These are phyloP conservation scores for Patiria miniata DNA, from an alignment of 35 echinoderm and acorn worm genomes.

Conservation along the genomic window DNA sequence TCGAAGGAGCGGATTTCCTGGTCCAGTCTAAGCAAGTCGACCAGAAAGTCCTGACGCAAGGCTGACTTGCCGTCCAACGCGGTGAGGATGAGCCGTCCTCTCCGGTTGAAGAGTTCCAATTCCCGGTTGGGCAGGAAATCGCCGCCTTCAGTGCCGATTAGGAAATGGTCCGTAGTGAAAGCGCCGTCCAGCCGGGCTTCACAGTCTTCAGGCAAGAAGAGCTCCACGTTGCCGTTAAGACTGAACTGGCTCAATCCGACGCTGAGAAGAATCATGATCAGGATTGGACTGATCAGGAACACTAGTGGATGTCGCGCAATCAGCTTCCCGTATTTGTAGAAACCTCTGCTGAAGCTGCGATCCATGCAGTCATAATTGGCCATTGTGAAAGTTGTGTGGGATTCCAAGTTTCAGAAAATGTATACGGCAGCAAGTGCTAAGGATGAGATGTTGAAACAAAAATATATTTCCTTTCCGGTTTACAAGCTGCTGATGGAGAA, in stretches of 20 bases:
- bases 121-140: slow-evolving; percentile 87
- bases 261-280: slow-evolving; percentile 49
- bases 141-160: slow-evolving; percentile 54
- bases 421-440: too few species aligned
- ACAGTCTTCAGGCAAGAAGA: slow-evolving; percentile 78
- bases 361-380: slow-evolving; percentile 82
- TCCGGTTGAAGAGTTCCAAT: slow-evolving; percentile 63
- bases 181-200: slow-evolving; percentile 46
- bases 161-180: slow-evolving; percentile 47
- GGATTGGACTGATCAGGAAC: slow-evolving; percentile 69
- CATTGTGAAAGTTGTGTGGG: slow-evolving; percentile 29
- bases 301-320: slow-evolving; percentile 64
- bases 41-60: slow-evolving; percentile 27
- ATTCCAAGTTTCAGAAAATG: not conserved
- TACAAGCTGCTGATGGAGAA: too few species aligned
- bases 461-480: too few species aligned
- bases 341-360: slow-evolving; percentile 65
- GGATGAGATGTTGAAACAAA: too few species aligned
- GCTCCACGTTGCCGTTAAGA: slow-evolving; percentile 50
- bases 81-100: slow-evolving; percentile 69
- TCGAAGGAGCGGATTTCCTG: slow-evolving; percentile 1
- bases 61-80: slow-evolving; percentile 44
- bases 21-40: slow-evolving; percentile 17
- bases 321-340: slow-evolving; percentile 71
- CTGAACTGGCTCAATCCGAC: slow-evolving; percentile 35